Conservation (phyloP, 2,113 vertebrate species). For the Stigmatopora nigra region DNA sequence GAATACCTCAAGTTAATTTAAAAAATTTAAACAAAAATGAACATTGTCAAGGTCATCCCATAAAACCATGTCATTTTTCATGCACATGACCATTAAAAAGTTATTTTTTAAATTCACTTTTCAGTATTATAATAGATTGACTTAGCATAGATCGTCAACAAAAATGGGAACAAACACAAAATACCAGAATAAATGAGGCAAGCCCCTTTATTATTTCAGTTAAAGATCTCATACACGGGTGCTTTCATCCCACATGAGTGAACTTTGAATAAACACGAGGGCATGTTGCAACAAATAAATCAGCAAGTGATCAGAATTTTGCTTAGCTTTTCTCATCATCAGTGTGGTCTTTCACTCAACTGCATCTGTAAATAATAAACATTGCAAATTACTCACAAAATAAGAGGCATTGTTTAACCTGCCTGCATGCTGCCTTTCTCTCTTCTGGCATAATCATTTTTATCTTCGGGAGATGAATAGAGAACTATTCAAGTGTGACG, state of each 20-base stretch:
- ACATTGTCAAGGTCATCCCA: background rate
- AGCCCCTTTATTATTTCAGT: background rate
- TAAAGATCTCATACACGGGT: slow-evolving; percentile 14
- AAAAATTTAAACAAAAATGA: background rate
- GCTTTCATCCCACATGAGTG: slow-evolving; percentile 13
- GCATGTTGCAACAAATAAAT: slow-evolving; percentile 39
- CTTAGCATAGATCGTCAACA: background rate
- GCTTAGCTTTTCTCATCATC: slow-evolving; percentile 18
- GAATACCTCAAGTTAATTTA: background rate
- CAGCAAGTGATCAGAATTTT: slow-evolving; percentile 20
- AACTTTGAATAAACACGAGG: slow-evolving; percentile 10
- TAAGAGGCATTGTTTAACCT: slow-evolving; percentile 63
- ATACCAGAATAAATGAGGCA: background rate
- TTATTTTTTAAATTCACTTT: too few species aligned
- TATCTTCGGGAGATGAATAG: slow-evolving; percentile 63
- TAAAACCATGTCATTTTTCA: background rate
- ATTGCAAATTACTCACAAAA: slow-evolving; percentile 47
- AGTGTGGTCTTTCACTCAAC: slow-evolving; percentile 63
- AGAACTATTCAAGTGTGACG: slow-evolving; percentile 54
- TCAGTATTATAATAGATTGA: too few species aligned
- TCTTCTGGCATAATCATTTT: slow-evolving; percentile 32
- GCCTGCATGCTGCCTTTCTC: slow-evolving; percentile 16
- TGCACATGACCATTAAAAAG: background rate
- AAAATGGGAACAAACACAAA: background rate
- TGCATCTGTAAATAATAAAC: slow-evolving; percentile 62